Percentiles rank a stretch among this genome's conserved stretches.
Evolutionary conservation across 2,888 invertebrate genomes (phyloP).

Genomic region (Rosalia funebris): DNA sequence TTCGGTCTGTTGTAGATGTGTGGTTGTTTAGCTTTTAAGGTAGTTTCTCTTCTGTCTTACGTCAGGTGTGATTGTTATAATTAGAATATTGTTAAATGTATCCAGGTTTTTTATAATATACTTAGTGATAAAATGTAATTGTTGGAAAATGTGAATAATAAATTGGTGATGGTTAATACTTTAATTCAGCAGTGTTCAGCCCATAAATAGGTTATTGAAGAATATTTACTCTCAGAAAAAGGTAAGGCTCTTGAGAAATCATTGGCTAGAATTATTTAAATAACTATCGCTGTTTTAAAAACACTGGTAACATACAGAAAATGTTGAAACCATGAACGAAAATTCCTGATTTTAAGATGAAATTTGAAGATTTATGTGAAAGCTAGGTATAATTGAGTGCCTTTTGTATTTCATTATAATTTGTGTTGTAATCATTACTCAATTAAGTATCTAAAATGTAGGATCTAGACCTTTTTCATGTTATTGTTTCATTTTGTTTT

Average conservation of each 20-base stretch:
- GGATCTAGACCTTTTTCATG: too few species aligned
- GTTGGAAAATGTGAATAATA: background rate
- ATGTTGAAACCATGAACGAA: too few species aligned
- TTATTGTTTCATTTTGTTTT: too few species aligned
- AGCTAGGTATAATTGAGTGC: too few species aligned
- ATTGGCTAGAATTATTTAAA: background rate
- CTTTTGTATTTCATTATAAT: too few species aligned
- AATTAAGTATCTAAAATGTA: too few species aligned
- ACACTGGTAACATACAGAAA: too few species aligned
- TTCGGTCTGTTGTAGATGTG: conserved; percentile 2
- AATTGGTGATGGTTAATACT: background rate
- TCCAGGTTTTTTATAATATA: background rate
- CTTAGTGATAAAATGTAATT: conserved; percentile 1
- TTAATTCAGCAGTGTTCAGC: background rate
- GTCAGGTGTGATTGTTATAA: conserved; percentile 39
- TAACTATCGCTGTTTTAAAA: too few species aligned
- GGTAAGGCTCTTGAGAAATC: background rate
- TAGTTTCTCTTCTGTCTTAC: conserved; percentile 36
- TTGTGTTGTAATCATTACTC: too few species aligned
- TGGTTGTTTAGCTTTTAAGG: conserved; percentile 15
- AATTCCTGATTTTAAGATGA: too few species aligned
- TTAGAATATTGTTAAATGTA: conserved; percentile 2
- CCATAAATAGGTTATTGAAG: conserved; percentile 5
- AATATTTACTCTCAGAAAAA: conserved; percentile 1
- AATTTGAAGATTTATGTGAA: too few species aligned